A percentile compares a stretch with the other conserved stretches of the same genome.
These are phyloP conservation scores for Leucophenga maculata DNA, from an alignment of 2,888 invertebrate genomes.

Conservation along the genomic window DNA sequence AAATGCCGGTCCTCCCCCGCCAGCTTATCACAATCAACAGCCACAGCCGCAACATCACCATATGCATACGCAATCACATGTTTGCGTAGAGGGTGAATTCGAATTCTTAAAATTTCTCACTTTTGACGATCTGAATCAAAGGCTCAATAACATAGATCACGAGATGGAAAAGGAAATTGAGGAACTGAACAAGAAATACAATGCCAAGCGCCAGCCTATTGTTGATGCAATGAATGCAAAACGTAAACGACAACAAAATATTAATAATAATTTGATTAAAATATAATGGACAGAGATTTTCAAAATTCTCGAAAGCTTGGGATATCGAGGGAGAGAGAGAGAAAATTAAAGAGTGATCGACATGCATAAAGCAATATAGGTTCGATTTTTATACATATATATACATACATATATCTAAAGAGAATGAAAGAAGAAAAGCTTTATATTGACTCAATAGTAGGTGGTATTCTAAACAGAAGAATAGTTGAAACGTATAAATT, in stretches of 20 bases:
- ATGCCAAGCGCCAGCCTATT: constrained; percentile 97
- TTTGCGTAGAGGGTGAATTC: constrained; percentile 90
- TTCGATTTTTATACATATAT: constrained; percentile 16
- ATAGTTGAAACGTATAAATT: too few relatives aligned
- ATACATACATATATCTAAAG: constrained; percentile 2
- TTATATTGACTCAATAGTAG: constrained; percentile 25
- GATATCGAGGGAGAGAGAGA: constrained; percentile 3
- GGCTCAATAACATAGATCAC: constrained; percentile 92
- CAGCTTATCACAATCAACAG: constrained; percentile 56
- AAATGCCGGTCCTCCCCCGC: too few relatives aligned
- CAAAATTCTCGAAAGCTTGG: not conserved
- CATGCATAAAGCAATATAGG: constrained; percentile 19
- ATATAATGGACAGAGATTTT: constrained; percentile 56
- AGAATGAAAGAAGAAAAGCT: constrained; percentile 21
- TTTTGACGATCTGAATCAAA: constrained; percentile 91
- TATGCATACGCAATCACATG: constrained; percentile 72
- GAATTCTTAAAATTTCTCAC: constrained; percentile 93
- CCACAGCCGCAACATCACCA: constrained; percentile 41
- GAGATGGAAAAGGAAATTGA: constrained; percentile 99
- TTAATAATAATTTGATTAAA: constrained; percentile 73
- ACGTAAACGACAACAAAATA: constrained; percentile 94
- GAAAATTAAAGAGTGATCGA: constrained; percentile 1
- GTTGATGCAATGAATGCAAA: constrained; percentile 98
- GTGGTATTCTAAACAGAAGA: too few relatives aligned
- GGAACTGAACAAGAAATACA: constrained; percentile 92